phyloP scores from a whole-genome alignment of 2,797 vertebrate species.

The Anguilla anguilla region DNA sequence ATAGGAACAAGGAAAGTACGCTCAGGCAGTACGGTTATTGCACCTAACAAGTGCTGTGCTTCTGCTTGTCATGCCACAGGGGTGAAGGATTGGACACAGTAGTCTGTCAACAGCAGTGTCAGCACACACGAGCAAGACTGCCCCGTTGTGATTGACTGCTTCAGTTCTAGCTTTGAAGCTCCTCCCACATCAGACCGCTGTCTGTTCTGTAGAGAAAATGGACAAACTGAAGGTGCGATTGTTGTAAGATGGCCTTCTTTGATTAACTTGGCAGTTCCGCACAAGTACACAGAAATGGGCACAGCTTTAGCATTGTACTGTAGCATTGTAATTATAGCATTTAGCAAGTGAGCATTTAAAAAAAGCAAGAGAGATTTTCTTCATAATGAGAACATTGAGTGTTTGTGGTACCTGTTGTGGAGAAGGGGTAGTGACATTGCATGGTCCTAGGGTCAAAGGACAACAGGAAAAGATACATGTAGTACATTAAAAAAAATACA shows the following conservation, averaged over 20 bases:
- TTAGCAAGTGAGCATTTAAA: no score
- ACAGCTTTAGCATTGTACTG: background rate
- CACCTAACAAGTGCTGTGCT: background rate
- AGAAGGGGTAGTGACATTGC: no score
- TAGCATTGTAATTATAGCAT: background rate
- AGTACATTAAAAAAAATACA: background rate
- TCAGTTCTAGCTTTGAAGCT: background rate
- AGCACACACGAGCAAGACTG: background rate
- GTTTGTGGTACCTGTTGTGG: no score
- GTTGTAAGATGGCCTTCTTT: background rate
- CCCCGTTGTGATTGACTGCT: conserved; percentile 4
- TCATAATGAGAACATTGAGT: no score
- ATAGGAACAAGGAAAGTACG: background rate
- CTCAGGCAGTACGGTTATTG: background rate
- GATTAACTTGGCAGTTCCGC: background rate
- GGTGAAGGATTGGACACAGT: background rate
- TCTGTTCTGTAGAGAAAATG: background rate
- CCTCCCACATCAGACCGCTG: background rate
- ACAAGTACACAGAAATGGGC: no score
- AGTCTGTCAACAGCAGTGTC: background rate
- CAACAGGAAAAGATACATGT: no score
- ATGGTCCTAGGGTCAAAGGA: no score
- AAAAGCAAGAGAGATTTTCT: no score
- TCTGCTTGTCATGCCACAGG: background rate
- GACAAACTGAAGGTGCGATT: background rate